phyloP scores from a whole-genome alignment of 2,113 vertebrate genomes.

The Nansenia antarctica region DNA sequence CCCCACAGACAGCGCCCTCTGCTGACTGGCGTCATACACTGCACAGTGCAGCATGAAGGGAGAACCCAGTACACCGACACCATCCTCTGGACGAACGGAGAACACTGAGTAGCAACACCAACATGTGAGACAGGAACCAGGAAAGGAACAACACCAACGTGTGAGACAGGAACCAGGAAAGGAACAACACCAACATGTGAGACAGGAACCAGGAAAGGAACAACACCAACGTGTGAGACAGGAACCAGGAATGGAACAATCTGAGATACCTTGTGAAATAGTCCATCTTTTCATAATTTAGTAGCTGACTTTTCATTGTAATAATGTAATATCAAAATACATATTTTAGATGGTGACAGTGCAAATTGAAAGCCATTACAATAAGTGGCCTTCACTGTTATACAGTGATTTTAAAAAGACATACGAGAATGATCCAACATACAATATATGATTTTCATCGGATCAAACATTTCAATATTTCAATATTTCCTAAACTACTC shows the following conservation, averaged over 20 bases:
- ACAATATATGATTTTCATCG: neutral
- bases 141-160: neutral
- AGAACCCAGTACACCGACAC: constrained; percentile 32
- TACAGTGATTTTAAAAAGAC: too few relatives aligned
- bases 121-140: neutral
- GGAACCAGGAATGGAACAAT: neutral
- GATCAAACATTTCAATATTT: neutral
- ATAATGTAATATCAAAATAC: neutral
- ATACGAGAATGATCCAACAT: neutral
- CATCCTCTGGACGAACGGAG: constrained; percentile 36
- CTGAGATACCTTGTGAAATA: neutral
- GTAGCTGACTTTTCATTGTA: too few relatives aligned
- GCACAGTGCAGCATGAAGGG: constrained; percentile 49
- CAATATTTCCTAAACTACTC: neutral
- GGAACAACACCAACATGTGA: neutral
- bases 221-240: neutral
- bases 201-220: neutral
- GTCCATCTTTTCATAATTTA: neutral
- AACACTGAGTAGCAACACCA: constrained; percentile 33
- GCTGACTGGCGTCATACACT: constrained; percentile 33
- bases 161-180: neutral
- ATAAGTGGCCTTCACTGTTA: too few relatives aligned
- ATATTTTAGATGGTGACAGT: neutral
- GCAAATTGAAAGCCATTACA: too few relatives aligned
- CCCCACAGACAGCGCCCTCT: constrained; percentile 21